phyloP scores from a whole-genome alignment of 2,888 invertebrate species.

The Toxonevra muliebris region DNA sequence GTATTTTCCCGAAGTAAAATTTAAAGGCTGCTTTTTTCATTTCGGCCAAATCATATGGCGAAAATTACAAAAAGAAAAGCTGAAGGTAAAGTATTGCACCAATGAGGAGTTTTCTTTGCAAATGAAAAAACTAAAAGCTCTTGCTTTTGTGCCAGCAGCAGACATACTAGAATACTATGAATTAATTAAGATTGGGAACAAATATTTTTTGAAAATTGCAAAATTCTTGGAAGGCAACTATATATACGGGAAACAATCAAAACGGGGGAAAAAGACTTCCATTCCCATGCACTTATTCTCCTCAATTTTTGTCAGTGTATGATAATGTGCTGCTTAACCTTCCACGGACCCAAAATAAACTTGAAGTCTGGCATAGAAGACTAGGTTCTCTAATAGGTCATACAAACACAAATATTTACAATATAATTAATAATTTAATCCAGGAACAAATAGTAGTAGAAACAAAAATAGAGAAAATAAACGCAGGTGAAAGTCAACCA shows the following conservation, averaged over 20 bases:
- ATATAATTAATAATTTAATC: background rate
- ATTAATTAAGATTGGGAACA: too few species aligned
- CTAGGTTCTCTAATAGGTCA: slow-evolving; percentile 9
- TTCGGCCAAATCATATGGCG: slow-evolving; percentile 5
- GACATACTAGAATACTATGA: too few species aligned
- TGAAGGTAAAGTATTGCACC: background rate
- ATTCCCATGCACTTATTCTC: background rate
- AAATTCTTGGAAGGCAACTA: background rate
- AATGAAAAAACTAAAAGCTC: background rate
- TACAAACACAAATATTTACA: slow-evolving; percentile 6
- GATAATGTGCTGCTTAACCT: background rate
- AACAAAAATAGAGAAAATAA: slow-evolving; percentile 15
- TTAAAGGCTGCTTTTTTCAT: slow-evolving; percentile 1
- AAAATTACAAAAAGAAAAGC: background rate
- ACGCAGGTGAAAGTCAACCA: background rate
- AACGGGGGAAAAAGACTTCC: slow-evolving; percentile 3
- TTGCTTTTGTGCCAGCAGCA: background rate
- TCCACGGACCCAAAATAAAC: too few species aligned
- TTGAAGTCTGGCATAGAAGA: slow-evolving; percentile 17
- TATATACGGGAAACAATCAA: too few species aligned
- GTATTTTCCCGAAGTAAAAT: background rate
- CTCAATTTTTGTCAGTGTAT: slow-evolving; percentile 9
- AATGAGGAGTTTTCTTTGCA: slow-evolving; percentile 4
- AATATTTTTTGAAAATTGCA: too few species aligned
- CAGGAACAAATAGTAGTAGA: slow-evolving; percentile 1